Base-by-base conservation (phyloP, 2,888 invertebrate genomes). In the Eupithecia pulchellata region DNA sequence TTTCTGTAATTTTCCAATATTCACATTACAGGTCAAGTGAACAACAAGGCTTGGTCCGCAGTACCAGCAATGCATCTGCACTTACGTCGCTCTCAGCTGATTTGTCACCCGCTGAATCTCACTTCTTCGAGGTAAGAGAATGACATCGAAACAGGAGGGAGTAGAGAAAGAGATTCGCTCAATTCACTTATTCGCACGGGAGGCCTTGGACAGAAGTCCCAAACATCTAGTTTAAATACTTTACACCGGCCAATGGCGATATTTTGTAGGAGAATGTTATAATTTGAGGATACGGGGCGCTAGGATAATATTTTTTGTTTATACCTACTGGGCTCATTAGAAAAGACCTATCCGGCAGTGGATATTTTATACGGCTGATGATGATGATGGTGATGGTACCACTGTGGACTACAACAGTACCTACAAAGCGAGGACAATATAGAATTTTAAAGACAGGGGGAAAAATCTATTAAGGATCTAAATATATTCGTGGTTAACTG, bases 101-200 rank as follows among this genome's bases (percentile, higher is more conserved):
- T 84, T 96, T 98, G 69, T 97, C 98, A 0, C 97, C 97, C 11
- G 97, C 97, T 80, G 97, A 97, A 74, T 97, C 98, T 30, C 98
- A 98, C 86, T 98, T 98, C 90, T 98, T 98, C 84, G 98, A 98
- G 95, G 97, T 97, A 89, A 88, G 27, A 11, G 20, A 11, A 13
- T 25, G 27, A 57, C 25, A 52, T 2, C 9, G 25, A 13, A 0
- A 13, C 4, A 20, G 42, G n/a, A 47, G n/a, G n/a, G n/a, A 42
- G 42, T 1, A n/a, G 20, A 47, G 2, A 9, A 47, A 20, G n/a
- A 20, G 3, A 8, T 47, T 47, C 20, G 20, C 42, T 47, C 20
- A 9, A 20, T 47, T 47, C 20, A 4, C 4, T n/a, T n/a, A n/a
- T n/a, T n/a, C n/a, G n/a, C n/a, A n/a, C n/a, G n/a, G n/a, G n/a